Percentiles rank a stretch among this genome's conserved stretches.
phyloP scores from a whole-genome alignment of 1,140 invertebrate genomes.

The Macrobrachium nipponense region DNA sequence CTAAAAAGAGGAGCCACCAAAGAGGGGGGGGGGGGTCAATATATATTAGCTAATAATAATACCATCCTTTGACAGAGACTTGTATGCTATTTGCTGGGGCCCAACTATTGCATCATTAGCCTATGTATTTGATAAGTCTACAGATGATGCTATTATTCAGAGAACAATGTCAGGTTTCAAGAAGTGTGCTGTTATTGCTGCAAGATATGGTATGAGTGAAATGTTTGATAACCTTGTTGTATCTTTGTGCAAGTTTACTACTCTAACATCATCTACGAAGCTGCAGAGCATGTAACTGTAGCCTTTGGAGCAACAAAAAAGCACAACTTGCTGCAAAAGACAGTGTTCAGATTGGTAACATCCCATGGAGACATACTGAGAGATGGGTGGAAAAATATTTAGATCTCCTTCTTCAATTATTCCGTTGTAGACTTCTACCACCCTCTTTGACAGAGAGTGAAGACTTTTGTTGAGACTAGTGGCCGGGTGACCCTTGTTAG shows the following conservation, averaged over 20 bases:
- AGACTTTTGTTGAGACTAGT: slow-evolving; percentile 88
- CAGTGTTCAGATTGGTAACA: slow-evolving; percentile 87
- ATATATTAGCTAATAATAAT: slow-evolving; percentile 78
- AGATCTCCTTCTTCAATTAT: slow-evolving; percentile 89
- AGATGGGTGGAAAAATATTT: slow-evolving; percentile 96
- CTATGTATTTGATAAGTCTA: slow-evolving; percentile 94
- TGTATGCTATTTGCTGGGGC: slow-evolving; percentile 89
- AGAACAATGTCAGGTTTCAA: slow-evolving; percentile 80
- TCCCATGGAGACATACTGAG: slow-evolving; percentile 91
- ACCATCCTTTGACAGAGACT: slow-evolving; percentile 85
- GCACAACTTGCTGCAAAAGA: slow-evolving; percentile 84
- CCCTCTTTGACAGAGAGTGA: slow-evolving; percentile 83
- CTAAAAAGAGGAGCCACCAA: slow-evolving; percentile 80
- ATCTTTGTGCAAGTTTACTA: slow-evolving; percentile 94
- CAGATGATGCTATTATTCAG: slow-evolving; percentile 78
- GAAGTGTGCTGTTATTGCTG: slow-evolving; percentile 91
- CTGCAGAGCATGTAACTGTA: slow-evolving; percentile 72
- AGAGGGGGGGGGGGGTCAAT: slow-evolving; percentile 78
- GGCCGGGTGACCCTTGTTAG: slow-evolving; percentile 86
- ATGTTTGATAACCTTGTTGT: slow-evolving; percentile 95
- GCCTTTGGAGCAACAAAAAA: slow-evolving; percentile 85
- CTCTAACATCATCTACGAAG: slow-evolving; percentile 72
- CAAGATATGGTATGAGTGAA: slow-evolving; percentile 87
- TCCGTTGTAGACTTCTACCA: slow-evolving; percentile 86
- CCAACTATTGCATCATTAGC: slow-evolving; percentile 92